phyloP scores from a whole-genome alignment of 1,140 invertebrate species.

The Listronotus oregonensis region DNA sequence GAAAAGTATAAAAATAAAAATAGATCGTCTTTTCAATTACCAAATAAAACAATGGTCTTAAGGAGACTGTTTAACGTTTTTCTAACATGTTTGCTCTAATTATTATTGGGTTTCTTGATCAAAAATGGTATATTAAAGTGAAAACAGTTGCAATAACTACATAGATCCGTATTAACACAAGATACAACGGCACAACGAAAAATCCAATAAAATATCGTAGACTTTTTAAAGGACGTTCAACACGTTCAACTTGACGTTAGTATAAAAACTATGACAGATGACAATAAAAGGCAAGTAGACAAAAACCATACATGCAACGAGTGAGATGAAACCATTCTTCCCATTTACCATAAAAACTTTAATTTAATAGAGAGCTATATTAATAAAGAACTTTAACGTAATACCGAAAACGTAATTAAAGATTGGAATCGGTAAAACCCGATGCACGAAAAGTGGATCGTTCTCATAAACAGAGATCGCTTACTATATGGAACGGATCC shows the following conservation, averaged over 20 bases:
- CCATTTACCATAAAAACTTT: too few relatives aligned
- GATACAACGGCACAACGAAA: not conserved
- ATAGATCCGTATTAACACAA: not conserved
- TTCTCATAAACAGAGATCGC: too few relatives aligned
- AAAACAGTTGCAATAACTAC: not conserved
- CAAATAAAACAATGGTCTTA: not conserved
- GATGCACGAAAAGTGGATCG: too few relatives aligned
- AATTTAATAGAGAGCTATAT: too few relatives aligned
- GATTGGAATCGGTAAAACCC: too few relatives aligned
- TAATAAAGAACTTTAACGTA: too few relatives aligned
- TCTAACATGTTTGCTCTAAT: not conserved
- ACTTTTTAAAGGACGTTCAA: slow-evolving; percentile 35
- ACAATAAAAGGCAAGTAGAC: not conserved
- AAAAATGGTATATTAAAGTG: too few relatives aligned
- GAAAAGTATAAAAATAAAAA: slow-evolving; percentile 27
- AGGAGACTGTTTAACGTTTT: not conserved
- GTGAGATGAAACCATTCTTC: too few relatives aligned
- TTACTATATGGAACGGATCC: too few relatives aligned
- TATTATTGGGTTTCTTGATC: not conserved
- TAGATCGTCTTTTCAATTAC: slow-evolving; percentile 10
- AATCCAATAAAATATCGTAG: not conserved
- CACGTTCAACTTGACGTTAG: not conserved
- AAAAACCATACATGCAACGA: too few relatives aligned
- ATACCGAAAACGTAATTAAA: too few relatives aligned
- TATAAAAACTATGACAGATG: too few relatives aligned